These are phyloP conservation scores for Megalurothrips usitatus DNA, from an alignment of 2,888 invertebrate species.

Conservation along the genomic window DNA sequence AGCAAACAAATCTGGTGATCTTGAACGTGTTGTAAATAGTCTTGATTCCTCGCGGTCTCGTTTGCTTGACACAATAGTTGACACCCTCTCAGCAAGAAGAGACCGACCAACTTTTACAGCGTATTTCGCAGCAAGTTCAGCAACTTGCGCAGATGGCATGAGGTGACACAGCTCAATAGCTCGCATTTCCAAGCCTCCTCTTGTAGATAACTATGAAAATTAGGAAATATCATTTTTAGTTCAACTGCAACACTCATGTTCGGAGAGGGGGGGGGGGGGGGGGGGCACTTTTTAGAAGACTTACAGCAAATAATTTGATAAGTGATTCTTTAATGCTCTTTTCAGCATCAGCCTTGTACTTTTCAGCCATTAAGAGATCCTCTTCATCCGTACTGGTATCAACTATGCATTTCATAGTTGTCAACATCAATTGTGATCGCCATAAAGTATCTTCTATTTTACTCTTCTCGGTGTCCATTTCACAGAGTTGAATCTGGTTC, in stretches of 20 bases:
- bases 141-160: conserved; percentile 68
- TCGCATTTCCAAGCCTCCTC: conserved; percentile 76
- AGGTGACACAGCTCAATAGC: conserved; percentile 82
- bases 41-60: conserved; percentile 34
- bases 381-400: conserved; percentile 27
- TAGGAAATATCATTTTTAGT: conserved; percentile 18
- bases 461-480: conserved; percentile 72
- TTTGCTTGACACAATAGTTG: conserved; percentile 40
- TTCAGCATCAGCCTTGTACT: conserved; percentile 52
- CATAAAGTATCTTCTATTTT: conserved; percentile 63
- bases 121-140: conserved; percentile 84
- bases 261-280: too few species aligned
- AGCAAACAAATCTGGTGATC: conserved; percentile 32
- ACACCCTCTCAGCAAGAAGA: conserved; percentile 70
- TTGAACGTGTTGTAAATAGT: conserved; percentile 7
- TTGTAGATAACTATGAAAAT: conserved; percentile 68
- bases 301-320: conserved; percentile 86
- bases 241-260: too few species aligned
- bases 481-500: conserved; percentile 68
- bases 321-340: conserved; percentile 69
- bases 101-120: conserved; percentile 71
- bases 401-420: conserved; percentile 30
- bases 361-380: conserved; percentile 32
- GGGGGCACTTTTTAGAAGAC: too few species aligned
- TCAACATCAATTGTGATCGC: conserved; percentile 32